Percentiles rank a stretch among this genome's conserved stretches.
phyloP scores from a whole-genome alignment of 2,113 vertebrate genomes.

The Nycticorax nycticorax region DNA sequence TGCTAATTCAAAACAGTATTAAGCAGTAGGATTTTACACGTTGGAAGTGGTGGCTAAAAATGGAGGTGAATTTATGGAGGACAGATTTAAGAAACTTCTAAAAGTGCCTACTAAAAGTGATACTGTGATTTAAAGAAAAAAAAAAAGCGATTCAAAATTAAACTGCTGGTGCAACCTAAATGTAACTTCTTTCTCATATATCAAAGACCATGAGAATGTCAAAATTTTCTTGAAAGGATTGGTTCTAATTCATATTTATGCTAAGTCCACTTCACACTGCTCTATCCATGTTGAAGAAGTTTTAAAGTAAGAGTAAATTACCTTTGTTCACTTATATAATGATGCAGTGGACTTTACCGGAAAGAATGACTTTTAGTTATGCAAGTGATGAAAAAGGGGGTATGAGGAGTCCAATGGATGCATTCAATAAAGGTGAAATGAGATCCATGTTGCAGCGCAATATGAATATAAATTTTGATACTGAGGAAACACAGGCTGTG shows the following conservation, averaged over 20 bases:
- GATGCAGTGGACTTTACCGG: not conserved
- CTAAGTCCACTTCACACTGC: not conserved
- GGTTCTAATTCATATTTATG: not conserved
- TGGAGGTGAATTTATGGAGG: not conserved
- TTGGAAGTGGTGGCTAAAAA: not conserved
- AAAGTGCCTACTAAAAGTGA: not conserved
- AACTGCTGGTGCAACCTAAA: not conserved
- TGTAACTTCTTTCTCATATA: not conserved
- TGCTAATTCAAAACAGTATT: constrained; percentile 37
- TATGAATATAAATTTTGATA: not conserved
- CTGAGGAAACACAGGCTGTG: not conserved
- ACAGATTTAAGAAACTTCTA: not conserved
- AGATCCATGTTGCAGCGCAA: not conserved
- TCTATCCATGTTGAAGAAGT: not conserved
- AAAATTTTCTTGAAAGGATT: not conserved
- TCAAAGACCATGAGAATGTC: not conserved
- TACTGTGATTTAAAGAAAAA: not conserved
- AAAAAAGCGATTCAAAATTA: not conserved
- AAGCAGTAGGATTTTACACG: not conserved
- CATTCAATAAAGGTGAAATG: not conserved
- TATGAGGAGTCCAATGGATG: not conserved
- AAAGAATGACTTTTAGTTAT: not conserved
- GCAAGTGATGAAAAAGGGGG: not conserved
- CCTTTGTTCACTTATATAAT: not conserved
- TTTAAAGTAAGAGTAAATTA: not conserved